Conservation (phyloP, 2,888 invertebrate species). For the Archips crataeganus region DNA sequence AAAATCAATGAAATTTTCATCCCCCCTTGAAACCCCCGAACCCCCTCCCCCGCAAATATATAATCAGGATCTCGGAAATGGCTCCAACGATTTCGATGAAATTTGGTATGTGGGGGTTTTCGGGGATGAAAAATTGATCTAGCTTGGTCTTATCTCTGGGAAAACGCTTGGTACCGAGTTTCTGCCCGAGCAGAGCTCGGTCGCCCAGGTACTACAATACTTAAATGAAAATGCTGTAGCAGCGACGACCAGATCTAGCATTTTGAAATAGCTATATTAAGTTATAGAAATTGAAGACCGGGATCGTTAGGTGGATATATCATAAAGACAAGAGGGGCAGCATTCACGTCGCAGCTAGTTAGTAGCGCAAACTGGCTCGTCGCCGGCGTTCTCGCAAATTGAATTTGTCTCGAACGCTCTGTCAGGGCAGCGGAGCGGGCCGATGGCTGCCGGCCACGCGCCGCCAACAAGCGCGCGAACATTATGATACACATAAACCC, state of each 20-base stretch:
- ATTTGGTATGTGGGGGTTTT: too few relatives aligned
- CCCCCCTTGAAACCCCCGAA: too few relatives aligned
- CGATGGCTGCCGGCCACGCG: conserved; percentile 44
- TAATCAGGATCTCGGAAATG: too few relatives aligned
- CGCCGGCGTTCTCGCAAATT: conserved; percentile 80
- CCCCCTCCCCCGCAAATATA: too few relatives aligned
- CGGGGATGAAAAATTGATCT: too few relatives aligned
- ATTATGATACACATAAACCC: conserved; percentile 13
- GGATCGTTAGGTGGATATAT: conserved; percentile 67
- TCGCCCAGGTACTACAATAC: too few relatives aligned
- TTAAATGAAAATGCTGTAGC: neutral
- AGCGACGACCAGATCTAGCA: neutral
- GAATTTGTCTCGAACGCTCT: conserved; percentile 78
- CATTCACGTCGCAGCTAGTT: conserved; percentile 82
- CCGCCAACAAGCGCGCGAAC: conserved; percentile 13
- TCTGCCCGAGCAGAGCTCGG: too few relatives aligned
- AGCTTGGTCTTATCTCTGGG: too few relatives aligned
- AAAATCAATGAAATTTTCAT: too few relatives aligned
- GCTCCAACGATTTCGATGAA: too few relatives aligned
- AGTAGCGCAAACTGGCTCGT: conserved; percentile 80
- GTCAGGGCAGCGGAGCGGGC: conserved; percentile 50
- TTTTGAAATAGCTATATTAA: conserved; percentile 28
- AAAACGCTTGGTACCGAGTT: too few relatives aligned
- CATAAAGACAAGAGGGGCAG: conserved; percentile 71
- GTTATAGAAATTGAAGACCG: conserved; percentile 52